phyloP scores from a whole-genome alignment of 2,888 invertebrate genomes.

The Pyrgus malvae region DNA sequence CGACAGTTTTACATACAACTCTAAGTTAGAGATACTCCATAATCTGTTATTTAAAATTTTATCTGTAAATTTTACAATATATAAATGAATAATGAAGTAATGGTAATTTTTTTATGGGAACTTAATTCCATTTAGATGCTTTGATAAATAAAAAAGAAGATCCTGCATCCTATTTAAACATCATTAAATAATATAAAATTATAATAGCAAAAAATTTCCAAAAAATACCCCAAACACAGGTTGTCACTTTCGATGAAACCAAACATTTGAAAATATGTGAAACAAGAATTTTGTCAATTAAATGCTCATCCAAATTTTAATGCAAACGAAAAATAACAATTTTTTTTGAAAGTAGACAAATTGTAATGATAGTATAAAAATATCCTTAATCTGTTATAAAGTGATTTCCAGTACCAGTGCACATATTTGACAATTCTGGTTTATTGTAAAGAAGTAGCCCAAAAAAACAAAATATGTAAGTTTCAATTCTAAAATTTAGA shows the following conservation, averaged over 20 bases:
- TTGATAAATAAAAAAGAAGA: slow-evolving; percentile 6
- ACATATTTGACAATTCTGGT: no score
- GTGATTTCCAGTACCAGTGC: no score
- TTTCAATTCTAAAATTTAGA: slow-evolving; percentile 53
- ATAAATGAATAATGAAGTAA: slow-evolving; percentile 57
- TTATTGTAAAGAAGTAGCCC: no score
- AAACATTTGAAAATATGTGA: slow-evolving; percentile 81
- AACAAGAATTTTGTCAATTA: slow-evolving; percentile 62
- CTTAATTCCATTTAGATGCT: slow-evolving; percentile 77
- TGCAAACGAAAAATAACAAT: no score
- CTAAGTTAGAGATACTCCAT: slow-evolving; percentile 63
- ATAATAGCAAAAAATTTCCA: slow-evolving; percentile 25
- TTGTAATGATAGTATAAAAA: not conserved
- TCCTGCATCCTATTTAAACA: slow-evolving; percentile 37
- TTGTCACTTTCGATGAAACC: slow-evolving; percentile 45
- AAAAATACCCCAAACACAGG: slow-evolving; percentile 33
- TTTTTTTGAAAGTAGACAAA: no score
- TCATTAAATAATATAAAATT: slow-evolving; percentile 43
- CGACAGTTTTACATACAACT: slow-evolving; percentile 56
- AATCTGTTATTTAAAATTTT: slow-evolving; percentile 59
- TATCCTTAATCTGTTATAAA: no score
- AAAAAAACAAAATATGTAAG: not conserved
- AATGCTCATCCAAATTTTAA: slow-evolving; percentile 58
- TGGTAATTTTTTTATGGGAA: slow-evolving; percentile 64
- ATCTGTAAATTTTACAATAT: slow-evolving; percentile 61